Percentiles rank a stretch among this genome's conserved stretches.
Evolutionary conservation across 2,113 vertebrate genomes (phyloP).

Genomic region (Centropus unirufus): DNA sequence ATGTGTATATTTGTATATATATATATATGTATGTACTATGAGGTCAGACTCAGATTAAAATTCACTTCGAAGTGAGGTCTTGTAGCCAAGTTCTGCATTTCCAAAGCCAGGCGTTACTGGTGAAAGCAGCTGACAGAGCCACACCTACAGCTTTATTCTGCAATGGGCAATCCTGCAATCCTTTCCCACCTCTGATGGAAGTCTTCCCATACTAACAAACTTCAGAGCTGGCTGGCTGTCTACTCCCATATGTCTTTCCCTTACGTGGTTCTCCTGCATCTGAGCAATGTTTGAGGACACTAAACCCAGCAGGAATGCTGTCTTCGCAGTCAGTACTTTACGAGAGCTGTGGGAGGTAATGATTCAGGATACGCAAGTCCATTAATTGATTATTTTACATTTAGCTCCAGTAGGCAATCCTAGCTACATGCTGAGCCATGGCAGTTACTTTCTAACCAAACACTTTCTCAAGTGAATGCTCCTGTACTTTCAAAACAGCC

Average conservation of each 20-base stretch:
- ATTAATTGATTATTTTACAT: constrained; percentile 38
- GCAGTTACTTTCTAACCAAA: constrained; percentile 42
- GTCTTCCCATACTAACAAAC: not conserved
- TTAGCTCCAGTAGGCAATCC: constrained; percentile 30
- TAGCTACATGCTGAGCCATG: constrained; percentile 17
- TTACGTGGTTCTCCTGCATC: not conserved
- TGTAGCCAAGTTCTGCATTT: not conserved
- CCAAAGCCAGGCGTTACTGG: not conserved
- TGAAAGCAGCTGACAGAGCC: not conserved
- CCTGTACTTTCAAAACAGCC: constrained; percentile 40
- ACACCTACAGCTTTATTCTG: not conserved
- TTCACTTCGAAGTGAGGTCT: not conserved
- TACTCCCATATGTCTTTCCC: not conserved
- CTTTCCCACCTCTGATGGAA: not conserved
- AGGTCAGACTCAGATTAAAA: not conserved
- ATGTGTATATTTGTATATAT: not conserved
- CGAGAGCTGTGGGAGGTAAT: not conserved
- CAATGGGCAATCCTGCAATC: not conserved
- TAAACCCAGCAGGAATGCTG: not conserved
- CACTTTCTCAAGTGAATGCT: constrained; percentile 17
- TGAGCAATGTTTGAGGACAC: not conserved
- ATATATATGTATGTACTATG: not conserved
- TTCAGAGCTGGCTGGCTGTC: not conserved
- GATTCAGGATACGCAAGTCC: not conserved
- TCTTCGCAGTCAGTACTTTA: not conserved